Evolutionary conservation across 92 coral and sea anemone genomes (phyloP).

Genomic region (Bergia puertoricense): DNA sequence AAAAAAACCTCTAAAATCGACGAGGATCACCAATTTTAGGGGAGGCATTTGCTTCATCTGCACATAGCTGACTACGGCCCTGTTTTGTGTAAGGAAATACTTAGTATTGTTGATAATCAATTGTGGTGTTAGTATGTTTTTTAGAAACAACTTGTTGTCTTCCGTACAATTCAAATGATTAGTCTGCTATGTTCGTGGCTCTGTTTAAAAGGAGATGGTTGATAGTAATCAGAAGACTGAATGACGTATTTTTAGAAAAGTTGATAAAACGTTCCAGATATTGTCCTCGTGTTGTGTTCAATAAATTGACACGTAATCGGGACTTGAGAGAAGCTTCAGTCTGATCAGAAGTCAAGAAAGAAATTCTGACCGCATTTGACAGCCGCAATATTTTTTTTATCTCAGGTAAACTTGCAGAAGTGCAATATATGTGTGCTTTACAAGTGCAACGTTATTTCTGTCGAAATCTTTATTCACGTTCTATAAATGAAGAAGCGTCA

Average conservation of each 20-base stretch:
- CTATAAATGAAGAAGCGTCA: not conserved
- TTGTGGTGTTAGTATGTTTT: no score
- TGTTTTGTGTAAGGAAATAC: no score
- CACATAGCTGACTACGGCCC: no score
- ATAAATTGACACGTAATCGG: not conserved
- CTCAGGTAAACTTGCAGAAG: not conserved
- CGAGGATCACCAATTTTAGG: no score
- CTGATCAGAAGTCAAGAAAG: not conserved
- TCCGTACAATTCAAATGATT: no score
- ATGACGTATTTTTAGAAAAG: not conserved
- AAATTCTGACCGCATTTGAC: not conserved
- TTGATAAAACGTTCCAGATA: not conserved
- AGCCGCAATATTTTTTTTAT: not conserved
- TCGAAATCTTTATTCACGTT: not conserved
- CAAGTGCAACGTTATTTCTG: not conserved
- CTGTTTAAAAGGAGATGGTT: not conserved
- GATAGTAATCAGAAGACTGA: no score
- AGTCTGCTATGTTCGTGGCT: not conserved
- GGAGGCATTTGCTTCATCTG: no score
- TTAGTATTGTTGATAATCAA: no score
- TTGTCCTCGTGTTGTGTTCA: not conserved
- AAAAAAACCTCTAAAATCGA: no score
- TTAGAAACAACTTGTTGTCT: no score
- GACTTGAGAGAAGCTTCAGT: not conserved
- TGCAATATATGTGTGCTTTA: not conserved